These are phyloP conservation scores for Dendrocopos noguchii DNA, from an alignment of 2,113 vertebrate species.

Conservation along the genomic window DNA sequence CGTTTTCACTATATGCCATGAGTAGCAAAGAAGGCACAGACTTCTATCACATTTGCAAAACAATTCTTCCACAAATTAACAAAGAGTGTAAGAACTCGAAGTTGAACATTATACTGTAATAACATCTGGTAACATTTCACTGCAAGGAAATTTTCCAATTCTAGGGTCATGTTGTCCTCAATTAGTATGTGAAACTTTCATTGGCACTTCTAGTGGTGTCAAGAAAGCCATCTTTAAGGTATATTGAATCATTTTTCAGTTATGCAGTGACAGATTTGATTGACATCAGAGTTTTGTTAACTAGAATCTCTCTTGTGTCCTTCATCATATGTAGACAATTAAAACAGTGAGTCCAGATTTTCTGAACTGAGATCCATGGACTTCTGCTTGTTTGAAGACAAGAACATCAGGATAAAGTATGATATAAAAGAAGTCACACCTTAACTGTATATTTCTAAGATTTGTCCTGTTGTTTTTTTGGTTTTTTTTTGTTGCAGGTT, in stretches of 20 bases:
- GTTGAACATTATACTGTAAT: background rate
- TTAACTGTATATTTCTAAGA: background rate
- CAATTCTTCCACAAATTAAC: background rate
- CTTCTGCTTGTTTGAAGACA: background rate
- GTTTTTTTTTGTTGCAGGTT: background rate
- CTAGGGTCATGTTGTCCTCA: background rate
- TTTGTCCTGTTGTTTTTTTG: background rate
- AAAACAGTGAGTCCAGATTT: background rate
- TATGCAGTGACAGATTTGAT: background rate
- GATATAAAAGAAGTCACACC: background rate
- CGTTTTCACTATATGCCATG: background rate
- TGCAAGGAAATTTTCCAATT: background rate
- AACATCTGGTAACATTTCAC: background rate
- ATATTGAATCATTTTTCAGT: background rate
- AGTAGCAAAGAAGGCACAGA: background rate
- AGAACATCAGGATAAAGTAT: background rate
- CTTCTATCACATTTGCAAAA: background rate
- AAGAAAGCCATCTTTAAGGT: background rate
- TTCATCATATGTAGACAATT: background rate
- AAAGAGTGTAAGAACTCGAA: background rate
- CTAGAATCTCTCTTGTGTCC: background rate
- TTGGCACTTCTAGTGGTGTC: background rate
- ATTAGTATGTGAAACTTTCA: background rate
- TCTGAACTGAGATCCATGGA: background rate
- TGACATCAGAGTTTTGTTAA: background rate